Evolutionary conservation across 1,140 invertebrate genomes (phyloP).

Genomic region (Myzus persicae): DNA sequence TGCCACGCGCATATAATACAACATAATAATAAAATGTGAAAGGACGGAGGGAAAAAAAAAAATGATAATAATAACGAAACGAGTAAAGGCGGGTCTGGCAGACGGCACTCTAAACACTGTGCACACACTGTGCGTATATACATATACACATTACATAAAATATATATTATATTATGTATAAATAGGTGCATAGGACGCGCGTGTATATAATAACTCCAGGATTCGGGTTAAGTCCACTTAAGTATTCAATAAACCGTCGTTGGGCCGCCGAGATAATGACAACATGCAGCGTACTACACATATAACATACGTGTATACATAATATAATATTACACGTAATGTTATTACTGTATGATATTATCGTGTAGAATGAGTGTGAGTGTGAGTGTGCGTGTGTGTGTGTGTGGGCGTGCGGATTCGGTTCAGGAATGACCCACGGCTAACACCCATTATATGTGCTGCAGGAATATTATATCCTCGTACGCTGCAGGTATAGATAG

Average conservation of each 20-base stretch:
- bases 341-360: not conserved
- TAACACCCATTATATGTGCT: not conserved
- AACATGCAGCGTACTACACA: not conserved
- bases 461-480: not conserved
- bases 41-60: not conserved
- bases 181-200: not conserved
- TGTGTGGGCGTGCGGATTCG: constrained; percentile 40
- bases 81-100: constrained; percentile 21
- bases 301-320: not conserved
- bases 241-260: constrained; percentile 53
- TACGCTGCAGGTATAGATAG: too few relatives aligned
- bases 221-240: constrained; percentile 40
- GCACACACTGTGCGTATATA: too few relatives aligned
- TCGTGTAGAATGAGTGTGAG: too few relatives aligned
- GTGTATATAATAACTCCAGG: constrained; percentile 27
- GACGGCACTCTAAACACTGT: constrained; percentile 6
- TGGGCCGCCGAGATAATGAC: constrained; percentile 38
- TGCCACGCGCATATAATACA: not conserved
- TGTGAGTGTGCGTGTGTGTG: not conserved
- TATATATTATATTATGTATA: not conserved
- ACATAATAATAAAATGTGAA: not conserved
- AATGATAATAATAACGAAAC: constrained; percentile 19
- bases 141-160: too few relatives aligned
- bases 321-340: not conserved
- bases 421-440: constrained; percentile 39